phyloP scores from a whole-genome alignment of 2,797 vertebrate species.

The Alcedo quadribrachys region DNA sequence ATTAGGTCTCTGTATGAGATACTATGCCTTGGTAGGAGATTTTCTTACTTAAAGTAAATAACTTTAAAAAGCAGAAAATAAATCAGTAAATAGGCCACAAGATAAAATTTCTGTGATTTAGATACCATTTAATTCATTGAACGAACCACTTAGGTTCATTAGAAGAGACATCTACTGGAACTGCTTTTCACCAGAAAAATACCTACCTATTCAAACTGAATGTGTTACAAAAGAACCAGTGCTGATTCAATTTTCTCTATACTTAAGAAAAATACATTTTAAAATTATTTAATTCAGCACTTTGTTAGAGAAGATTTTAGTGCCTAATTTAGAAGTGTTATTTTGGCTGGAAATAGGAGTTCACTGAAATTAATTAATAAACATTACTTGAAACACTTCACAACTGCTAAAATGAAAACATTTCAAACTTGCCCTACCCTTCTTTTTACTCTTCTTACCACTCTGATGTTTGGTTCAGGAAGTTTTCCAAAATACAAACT shows the following conservation, averaged over 20 bases:
- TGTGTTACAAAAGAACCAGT: background rate
- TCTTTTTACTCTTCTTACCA: background rate
- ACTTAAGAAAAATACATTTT: background rate
- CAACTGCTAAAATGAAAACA: background rate
- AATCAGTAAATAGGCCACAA: background rate
- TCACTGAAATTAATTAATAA: background rate
- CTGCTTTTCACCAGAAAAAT: background rate
- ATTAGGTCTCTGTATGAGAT: background rate
- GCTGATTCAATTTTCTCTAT: background rate
- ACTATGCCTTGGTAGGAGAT: background rate
- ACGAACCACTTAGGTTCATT: background rate
- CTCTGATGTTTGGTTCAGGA: background rate
- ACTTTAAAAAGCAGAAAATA: background rate
- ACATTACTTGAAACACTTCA: background rate
- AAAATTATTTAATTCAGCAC: background rate
- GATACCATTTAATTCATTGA: background rate
- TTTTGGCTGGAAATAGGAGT: background rate
- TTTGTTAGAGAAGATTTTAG: background rate
- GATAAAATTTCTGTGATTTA: background rate
- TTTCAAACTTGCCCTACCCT: background rate
- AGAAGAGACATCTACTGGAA: background rate
- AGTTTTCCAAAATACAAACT: background rate
- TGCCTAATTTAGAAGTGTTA: background rate
- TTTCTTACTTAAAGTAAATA: background rate
- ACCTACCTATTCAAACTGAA: background rate